These are phyloP conservation scores for Paratilapia polleni DNA, from an alignment of 2,113 vertebrate genomes.

Conservation along the genomic window DNA sequence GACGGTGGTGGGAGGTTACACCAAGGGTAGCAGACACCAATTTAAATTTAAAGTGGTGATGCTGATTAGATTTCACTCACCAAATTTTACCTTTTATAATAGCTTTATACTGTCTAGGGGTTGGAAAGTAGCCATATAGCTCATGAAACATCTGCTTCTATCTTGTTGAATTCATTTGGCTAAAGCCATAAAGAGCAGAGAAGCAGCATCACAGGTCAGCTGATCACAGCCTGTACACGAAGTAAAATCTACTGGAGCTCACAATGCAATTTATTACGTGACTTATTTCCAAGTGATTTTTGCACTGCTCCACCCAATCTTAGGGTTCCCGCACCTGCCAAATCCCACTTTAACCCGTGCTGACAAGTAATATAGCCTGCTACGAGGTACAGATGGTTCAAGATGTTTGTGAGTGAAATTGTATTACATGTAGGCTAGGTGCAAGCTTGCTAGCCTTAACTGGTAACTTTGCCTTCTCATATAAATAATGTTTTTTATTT, in stretches of 20 bases:
- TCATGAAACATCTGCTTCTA: too few relatives aligned
- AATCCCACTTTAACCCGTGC: background rate
- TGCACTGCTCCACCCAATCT: background rate
- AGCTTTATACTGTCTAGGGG: too few relatives aligned
- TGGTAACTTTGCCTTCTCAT: background rate
- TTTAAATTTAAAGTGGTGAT: too few relatives aligned
- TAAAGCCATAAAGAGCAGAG: too few relatives aligned
- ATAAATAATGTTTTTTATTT: background rate
- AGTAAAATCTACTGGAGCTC: background rate
- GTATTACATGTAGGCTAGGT: background rate
- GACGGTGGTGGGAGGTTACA: too few relatives aligned
- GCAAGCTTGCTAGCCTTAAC: background rate
- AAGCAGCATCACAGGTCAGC: background rate
- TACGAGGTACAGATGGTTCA: too few relatives aligned
- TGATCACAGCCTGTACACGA: background rate
- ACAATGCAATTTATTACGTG: background rate
- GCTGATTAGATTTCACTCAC: too few relatives aligned
- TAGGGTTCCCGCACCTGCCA: background rate
- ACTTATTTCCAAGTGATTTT: background rate
- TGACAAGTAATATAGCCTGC: background rate
- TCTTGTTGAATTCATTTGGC: too few relatives aligned
- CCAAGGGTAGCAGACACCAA: too few relatives aligned
- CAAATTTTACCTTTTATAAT: too few relatives aligned
- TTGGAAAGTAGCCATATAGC: too few relatives aligned
- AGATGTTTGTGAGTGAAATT: background rate